Conservation (phyloP, 2,888 invertebrate genomes). For the Drosophila histrio region DNA sequence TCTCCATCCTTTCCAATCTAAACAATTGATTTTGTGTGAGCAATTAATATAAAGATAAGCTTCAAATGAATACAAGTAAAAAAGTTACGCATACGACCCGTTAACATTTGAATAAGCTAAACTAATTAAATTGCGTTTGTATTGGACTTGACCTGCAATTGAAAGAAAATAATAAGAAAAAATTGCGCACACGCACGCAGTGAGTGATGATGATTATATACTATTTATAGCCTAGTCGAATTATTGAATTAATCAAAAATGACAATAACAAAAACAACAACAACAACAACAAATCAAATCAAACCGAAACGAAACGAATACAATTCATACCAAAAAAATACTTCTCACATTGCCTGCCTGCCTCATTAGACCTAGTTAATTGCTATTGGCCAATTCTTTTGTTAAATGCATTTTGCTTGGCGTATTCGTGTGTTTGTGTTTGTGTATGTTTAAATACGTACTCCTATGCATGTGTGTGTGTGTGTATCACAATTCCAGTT, state of each 20-base stretch:
- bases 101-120: conserved; percentile 26
- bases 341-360: conserved; percentile 45
- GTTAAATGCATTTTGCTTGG: conserved; percentile 43
- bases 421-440: conserved; percentile 9
- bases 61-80: conserved; percentile 20
- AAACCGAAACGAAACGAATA: conserved; percentile 32
- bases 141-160: conserved; percentile 83
- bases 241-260: conserved; percentile 19
- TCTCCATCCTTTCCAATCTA: neutral
- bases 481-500: conserved; percentile 20
- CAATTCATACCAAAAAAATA: conserved; percentile 55
- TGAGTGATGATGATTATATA: conserved; percentile 81
- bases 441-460: conserved; percentile 4
- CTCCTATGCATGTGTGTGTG: conserved; percentile 18
- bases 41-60: conserved; percentile 18
- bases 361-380: conserved; percentile 48
- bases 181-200: conserved; percentile 85
- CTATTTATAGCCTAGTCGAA: conserved; percentile 37
- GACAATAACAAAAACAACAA: conserved; percentile 25
- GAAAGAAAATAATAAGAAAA: conserved; percentile 19
- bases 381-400: conserved; percentile 25
- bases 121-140: conserved; percentile 76
- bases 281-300: conserved; percentile 13
- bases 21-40: conserved; percentile 43
- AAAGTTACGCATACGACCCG: conserved; percentile 58